These are phyloP conservation scores for Metaphire vulgaris DNA, from an alignment of 1,140 invertebrate genomes.

Conservation along the genomic window DNA sequence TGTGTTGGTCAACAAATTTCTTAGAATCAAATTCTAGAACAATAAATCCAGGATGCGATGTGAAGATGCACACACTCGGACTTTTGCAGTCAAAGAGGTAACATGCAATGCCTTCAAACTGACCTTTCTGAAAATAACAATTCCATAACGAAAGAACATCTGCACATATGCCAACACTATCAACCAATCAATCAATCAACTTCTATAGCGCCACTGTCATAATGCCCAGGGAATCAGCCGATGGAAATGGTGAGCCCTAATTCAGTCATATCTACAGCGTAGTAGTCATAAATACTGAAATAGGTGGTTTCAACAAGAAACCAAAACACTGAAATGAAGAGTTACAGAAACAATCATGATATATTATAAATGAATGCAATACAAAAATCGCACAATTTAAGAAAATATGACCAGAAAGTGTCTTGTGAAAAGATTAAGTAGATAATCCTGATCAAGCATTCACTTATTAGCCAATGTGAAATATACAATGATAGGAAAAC, in stretches of 20 bases:
- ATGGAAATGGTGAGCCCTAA: not conserved
- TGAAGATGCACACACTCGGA: constrained; percentile 82
- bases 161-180: not conserved
- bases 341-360: not conserved
- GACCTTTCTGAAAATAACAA: constrained; percentile 39
- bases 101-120: constrained; percentile 74
- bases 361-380: not conserved
- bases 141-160: not conserved
- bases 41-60: constrained; percentile 77
- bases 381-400: not conserved
- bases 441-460: not conserved
- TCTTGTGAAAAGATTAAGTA: not conserved
- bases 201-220: no score
- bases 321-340: not conserved
- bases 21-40: constrained; percentile 68
- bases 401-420: not conserved
- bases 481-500: not conserved
- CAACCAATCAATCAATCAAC: no score
- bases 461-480: not conserved
- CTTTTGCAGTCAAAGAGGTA: constrained; percentile 86
- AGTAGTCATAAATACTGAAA: not conserved
- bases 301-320: no score
- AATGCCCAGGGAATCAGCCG: no score
- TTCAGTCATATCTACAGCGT: constrained; percentile 1
- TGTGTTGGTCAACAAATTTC: constrained; percentile 19